Percentiles rank a stretch among this genome's conserved stretches.
Evolutionary conservation across 2,797 vertebrate genomes (phyloP).

Genomic region (Argyrosomus regius): DNA sequence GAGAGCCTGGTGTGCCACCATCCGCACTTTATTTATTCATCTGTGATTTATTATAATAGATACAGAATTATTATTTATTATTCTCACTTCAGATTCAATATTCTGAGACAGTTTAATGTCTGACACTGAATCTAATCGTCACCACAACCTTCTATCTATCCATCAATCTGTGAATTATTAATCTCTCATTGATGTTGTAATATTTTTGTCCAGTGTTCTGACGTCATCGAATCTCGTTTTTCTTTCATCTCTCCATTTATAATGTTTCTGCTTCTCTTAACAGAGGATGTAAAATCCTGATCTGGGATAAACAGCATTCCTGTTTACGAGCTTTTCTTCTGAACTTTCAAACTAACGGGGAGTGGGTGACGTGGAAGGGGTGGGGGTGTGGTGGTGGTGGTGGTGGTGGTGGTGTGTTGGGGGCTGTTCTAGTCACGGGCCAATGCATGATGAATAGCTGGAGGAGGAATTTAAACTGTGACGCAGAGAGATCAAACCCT

Average conservation of each 20-base stretch:
- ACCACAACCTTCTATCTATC: too few species aligned
- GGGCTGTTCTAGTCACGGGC: slow-evolving; percentile 13
- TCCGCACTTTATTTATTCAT: too few species aligned
- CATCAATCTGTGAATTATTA: too few species aligned
- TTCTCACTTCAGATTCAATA: neutral
- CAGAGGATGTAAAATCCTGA: slow-evolving; percentile 1
- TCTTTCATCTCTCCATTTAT: neutral
- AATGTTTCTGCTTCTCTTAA: neutral
- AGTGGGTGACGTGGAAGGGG: neutral
- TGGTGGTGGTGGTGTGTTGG: too few species aligned
- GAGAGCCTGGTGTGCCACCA: too few species aligned
- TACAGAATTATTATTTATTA: neutral
- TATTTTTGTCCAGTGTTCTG: neutral
- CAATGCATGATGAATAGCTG: slow-evolving; percentile 47
- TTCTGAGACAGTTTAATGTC: too few species aligned
- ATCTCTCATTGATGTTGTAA: neutral
- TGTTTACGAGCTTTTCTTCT: neutral
- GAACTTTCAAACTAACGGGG: neutral
- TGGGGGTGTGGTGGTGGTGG: neutral
- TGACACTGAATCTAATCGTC: too few species aligned
- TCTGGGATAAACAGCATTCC: slow-evolving; percentile 1
- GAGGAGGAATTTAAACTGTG: slow-evolving; percentile 57
- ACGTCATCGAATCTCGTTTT: too few species aligned
- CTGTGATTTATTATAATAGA: too few species aligned
- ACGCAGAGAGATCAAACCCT: slow-evolving; percentile 54